phyloP scores from a whole-genome alignment of 2,888 invertebrate species.

The Polyommatus iphigenia region DNA sequence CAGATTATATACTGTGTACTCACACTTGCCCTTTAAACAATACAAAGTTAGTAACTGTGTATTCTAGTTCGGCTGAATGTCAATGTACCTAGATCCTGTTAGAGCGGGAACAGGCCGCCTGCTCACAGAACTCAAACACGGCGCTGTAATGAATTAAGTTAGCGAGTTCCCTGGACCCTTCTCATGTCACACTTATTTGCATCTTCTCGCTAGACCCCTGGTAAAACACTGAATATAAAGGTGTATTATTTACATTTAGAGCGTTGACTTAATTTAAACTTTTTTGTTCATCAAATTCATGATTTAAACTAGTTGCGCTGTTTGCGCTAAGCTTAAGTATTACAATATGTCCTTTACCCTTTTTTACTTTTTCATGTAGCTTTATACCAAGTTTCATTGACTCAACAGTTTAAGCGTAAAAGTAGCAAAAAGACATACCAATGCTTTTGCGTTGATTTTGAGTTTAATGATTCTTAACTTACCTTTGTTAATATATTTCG shows the following conservation, averaged over 20 bases:
- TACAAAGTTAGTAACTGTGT: background rate
- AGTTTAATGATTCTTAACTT: too few species aligned
- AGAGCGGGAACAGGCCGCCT: slow-evolving; percentile 45
- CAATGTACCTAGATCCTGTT: slow-evolving; percentile 35
- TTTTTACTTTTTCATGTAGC: too few species aligned
- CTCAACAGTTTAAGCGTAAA: too few species aligned
- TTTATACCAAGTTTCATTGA: too few species aligned
- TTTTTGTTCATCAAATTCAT: too few species aligned
- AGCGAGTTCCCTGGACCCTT: slow-evolving; percentile 62
- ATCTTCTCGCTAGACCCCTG: slow-evolving; percentile 29
- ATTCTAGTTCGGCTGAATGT: slow-evolving; percentile 22
- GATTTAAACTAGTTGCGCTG: too few species aligned
- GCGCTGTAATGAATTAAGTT: slow-evolving; percentile 76
- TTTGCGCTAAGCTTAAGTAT: background rate
- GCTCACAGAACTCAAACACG: slow-evolving; percentile 70
- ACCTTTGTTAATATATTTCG: too few species aligned
- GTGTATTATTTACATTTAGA: slow-evolving; percentile 30
- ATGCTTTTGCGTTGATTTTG: too few species aligned
- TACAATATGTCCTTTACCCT: too few species aligned
- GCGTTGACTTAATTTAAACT: slow-evolving; percentile 16
- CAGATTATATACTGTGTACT: background rate
- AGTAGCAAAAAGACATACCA: too few species aligned
- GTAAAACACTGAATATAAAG: slow-evolving; percentile 22
- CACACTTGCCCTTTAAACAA: background rate
- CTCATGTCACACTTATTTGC: slow-evolving; percentile 60